Conservation (phyloP, 35 echinoderm and acorn worm species). For the Nesometra sesokonis region DNA sequence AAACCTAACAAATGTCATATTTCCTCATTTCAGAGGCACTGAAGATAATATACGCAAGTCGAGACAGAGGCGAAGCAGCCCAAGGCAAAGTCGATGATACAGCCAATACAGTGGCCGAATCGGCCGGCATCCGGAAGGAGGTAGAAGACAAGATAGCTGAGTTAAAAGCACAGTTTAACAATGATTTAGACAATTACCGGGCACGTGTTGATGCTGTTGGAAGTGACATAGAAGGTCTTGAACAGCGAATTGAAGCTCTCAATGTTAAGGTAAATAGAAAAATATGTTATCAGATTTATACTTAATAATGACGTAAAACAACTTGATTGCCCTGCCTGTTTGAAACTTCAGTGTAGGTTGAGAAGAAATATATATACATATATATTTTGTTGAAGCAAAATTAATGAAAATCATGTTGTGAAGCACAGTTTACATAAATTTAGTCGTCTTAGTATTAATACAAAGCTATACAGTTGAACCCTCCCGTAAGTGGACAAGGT, state of each 20-base stretch:
- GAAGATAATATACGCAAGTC: conserved; percentile 73
- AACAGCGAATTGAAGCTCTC: conserved; percentile 43
- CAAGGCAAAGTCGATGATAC: conserved; percentile 49
- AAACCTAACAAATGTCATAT: too few relatives aligned
- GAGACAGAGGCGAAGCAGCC: conserved; percentile 46
- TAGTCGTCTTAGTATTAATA: too few relatives aligned
- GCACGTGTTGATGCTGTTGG: conserved; percentile 51
- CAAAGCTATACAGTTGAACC: too few relatives aligned
- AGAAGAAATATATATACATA: too few relatives aligned
- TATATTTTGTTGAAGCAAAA: too few relatives aligned
- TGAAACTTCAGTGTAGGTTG: too few relatives aligned
- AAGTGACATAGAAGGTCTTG: conserved; percentile 73
- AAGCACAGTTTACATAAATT: too few relatives aligned
- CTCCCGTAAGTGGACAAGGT: too few relatives aligned
- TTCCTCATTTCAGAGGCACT: conserved; percentile 42
- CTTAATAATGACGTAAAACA: too few relatives aligned
- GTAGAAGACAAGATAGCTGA: conserved; percentile 61
- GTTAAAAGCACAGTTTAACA: conserved; percentile 33
- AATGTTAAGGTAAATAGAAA: conserved; percentile 52
- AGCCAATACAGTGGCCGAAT: conserved; percentile 33
- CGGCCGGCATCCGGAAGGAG: conserved; percentile 33
- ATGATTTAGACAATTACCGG: conserved; percentile 39
- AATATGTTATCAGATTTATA: not conserved
- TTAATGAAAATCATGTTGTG: too few relatives aligned
- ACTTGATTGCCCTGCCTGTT: too few relatives aligned